Conservation (phyloP, 2,113 vertebrate species). For the Dicrurus megarhynchus region DNA sequence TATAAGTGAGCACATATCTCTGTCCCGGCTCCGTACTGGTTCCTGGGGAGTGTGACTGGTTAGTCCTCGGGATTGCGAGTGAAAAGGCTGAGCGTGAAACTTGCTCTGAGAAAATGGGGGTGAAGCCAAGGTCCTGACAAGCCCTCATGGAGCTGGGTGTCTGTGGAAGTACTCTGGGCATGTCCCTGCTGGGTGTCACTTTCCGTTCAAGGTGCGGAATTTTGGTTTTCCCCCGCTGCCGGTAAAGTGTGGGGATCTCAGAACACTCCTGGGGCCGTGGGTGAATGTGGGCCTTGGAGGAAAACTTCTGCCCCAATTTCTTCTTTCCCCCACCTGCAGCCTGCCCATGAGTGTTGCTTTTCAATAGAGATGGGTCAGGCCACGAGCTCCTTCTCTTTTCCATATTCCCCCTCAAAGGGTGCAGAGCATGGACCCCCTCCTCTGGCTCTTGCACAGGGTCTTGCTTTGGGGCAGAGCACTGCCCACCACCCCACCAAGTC, state of each 20-base stretch:
- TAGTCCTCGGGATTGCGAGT: background rate
- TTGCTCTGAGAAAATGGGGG: background rate
- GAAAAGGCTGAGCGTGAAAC: background rate
- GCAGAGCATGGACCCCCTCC: background rate
- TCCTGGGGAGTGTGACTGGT: background rate
- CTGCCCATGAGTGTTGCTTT: accelerated
- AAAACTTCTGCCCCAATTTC: background rate
- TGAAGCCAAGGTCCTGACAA: background rate
- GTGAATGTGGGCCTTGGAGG: background rate
- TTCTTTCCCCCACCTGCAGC: background rate
- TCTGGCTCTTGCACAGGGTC: background rate
- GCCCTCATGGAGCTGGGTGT: background rate
- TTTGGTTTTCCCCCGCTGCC: background rate
- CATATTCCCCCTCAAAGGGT: background rate
- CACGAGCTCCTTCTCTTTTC: background rate
- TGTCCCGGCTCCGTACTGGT: background rate
- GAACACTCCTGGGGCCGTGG: background rate
- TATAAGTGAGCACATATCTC: background rate
- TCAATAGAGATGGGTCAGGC: background rate
- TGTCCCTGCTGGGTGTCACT: background rate
- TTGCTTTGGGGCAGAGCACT: background rate
- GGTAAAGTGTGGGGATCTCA: background rate
- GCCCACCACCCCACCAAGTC: background rate
- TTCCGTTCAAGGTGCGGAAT: background rate
- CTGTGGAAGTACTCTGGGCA: background rate